Evolutionary conservation across 1,140 invertebrate species (phyloP), one percentile per base, ranked within the genome.

Genomic region (Asobara japonica): DNA sequence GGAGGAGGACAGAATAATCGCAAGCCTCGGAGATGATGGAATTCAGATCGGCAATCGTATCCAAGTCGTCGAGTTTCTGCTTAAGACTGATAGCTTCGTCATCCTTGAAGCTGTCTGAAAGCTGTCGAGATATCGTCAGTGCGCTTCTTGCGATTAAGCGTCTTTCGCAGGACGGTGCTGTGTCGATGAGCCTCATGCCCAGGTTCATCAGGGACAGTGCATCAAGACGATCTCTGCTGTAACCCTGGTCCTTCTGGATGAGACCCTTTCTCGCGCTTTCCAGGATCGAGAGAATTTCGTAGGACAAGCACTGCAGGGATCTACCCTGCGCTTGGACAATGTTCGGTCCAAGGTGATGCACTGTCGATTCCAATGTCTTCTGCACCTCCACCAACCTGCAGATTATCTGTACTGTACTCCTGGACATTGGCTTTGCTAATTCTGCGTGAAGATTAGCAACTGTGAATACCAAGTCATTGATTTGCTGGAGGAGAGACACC

Each of bases 331-430:
- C 80, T 29, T 84, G 81, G 29, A 86, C 84, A 20, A 88, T 71
- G 2, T 83, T 74, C 2, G 82, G 77, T 0, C 83, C 83, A 0
- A 84, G 30, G 6, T 71, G 84, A 3, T 88, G 89, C 60, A 93
- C 89, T 10, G 83, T 90, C 71, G 90, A 89, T 82, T 94, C 90
- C 76, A 97, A 89, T 13, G 91, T 90, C 87, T 96, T 96, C 7
- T 97, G 86, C 10, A 96, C 85, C 85, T 97, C 95, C 31, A 96
- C 89, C 10, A 97, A 86, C 81, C 91, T 90, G 87, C 95, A 97
- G 29, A 98, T 85, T 16, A 90, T 89, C 38, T 94, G 88, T 3
- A 96, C 91, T 36, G 92, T 90, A 25, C 90, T 91, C 83, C 95
- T 94, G 1, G 91, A 92, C 86, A 98, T 92, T 16, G 96, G 93